Conservation (phyloP, 2,113 vertebrate species). For the Narcine bancroftii region DNA sequence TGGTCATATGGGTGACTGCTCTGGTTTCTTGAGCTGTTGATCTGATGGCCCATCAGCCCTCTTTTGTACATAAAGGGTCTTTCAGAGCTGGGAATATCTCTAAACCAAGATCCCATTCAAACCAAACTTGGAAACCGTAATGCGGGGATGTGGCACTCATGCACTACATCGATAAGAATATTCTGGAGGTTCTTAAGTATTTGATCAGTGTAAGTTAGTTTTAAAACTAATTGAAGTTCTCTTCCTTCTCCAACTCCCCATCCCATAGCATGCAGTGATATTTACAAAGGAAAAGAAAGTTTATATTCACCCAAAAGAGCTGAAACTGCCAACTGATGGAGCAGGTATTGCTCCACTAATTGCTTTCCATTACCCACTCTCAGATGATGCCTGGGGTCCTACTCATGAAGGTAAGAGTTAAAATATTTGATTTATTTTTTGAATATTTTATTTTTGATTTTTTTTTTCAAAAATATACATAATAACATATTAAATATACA, state of each 20-base stretch:
- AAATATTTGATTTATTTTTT: neutral
- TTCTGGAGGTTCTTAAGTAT: neutral
- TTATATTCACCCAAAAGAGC: neutral
- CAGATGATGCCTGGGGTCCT: neutral
- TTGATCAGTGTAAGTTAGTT: neutral
- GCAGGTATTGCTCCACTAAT: neutral
- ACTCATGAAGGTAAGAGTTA: neutral
- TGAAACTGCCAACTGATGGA: neutral
- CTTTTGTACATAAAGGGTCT: too few relatives aligned
- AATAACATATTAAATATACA: too few relatives aligned
- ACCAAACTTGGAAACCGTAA: too few relatives aligned
- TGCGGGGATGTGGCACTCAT: neutral
- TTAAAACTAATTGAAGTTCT: neutral
- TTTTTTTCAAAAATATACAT: too few relatives aligned
- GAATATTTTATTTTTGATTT: too few relatives aligned
- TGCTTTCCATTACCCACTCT: neutral
- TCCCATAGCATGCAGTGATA: neutral
- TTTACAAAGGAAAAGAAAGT: slow-evolving; percentile 16
- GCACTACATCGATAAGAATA: neutral
- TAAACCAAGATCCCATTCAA: neutral
- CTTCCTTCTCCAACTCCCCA: neutral
- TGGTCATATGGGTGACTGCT: too few relatives aligned
- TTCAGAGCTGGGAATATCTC: neutral
- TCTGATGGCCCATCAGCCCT: too few relatives aligned
- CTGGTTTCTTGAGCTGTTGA: too few relatives aligned